Percentiles rank a stretch among this genome's conserved stretches.
phyloP scores from a whole-genome alignment of 1,140 invertebrate species.

The Bombyx mori region DNA sequence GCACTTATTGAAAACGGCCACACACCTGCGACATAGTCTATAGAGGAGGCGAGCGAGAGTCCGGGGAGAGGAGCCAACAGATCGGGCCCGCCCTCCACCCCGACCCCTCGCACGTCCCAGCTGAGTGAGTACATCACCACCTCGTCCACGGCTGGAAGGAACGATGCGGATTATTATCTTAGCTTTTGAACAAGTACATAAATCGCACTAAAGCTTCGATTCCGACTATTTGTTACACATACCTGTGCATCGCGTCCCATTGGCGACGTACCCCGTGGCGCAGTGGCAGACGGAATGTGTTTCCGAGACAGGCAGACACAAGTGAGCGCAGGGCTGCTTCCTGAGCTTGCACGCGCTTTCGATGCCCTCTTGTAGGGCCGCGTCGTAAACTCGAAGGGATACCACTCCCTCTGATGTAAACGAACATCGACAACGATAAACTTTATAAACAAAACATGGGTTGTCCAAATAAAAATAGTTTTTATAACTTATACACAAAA shows the following conservation, averaged over 20 bases:
- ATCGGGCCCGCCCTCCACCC: slow-evolving; percentile 17
- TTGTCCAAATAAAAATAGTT: not conserved
- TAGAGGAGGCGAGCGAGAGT: slow-evolving; percentile 80
- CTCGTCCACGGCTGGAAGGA: slow-evolving; percentile 66
- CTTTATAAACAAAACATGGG: not conserved
- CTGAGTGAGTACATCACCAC: slow-evolving; percentile 85
- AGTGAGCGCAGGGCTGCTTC: slow-evolving; percentile 75
- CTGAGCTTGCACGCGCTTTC: slow-evolving; percentile 8
- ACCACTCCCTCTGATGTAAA: slow-evolving; percentile 71
- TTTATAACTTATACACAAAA: not conserved
- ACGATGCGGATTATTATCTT: not conserved
- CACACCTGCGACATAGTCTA: slow-evolving; percentile 82
- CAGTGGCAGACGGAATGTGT: slow-evolving; percentile 78
- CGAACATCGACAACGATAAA: not conserved
- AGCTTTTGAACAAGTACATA: not conserved
- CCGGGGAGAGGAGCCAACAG: slow-evolving; percentile 85
- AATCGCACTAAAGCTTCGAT: not conserved
- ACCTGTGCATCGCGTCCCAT: slow-evolving; percentile 55
- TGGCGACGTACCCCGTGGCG: slow-evolving; percentile 78
- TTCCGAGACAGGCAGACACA: slow-evolving; percentile 80
- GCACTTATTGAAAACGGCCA: not conserved
- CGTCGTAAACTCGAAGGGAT: slow-evolving; percentile 81
- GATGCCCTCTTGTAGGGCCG: slow-evolving; percentile 70
- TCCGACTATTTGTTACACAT: slow-evolving; percentile 1
- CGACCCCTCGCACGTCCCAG: slow-evolving; percentile 82